These are phyloP conservation scores for Drosophila triauraria DNA, from an alignment of 1,140 invertebrate species.

Conservation along the genomic window DNA sequence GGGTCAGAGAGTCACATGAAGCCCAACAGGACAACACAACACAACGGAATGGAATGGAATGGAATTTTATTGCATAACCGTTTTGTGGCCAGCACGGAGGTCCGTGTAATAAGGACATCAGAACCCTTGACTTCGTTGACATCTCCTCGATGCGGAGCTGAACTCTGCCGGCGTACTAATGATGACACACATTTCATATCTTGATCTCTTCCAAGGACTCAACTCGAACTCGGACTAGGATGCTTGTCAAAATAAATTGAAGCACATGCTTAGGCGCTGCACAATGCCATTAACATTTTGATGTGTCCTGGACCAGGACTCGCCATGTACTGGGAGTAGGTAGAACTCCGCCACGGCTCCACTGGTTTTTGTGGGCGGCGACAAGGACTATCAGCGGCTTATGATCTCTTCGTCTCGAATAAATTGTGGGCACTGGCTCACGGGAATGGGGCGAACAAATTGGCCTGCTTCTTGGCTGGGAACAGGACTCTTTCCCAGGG, in stretches of 20 bases:
- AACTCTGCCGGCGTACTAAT: constrained; percentile 64
- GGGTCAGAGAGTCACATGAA: constrained; percentile 23
- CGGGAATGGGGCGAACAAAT: constrained; percentile 54
- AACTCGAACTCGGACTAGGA: constrained; percentile 30
- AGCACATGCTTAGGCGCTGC: constrained; percentile 78
- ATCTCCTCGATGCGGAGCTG: background rate
- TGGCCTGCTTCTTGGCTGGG: constrained; percentile 44
- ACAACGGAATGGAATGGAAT: constrained; percentile 37
- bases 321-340: constrained; percentile 1
- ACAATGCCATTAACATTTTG: constrained; percentile 67
- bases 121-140: constrained; percentile 55
- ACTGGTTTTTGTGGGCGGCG: constrained; percentile 30
- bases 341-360: constrained; percentile 5
- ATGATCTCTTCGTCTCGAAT: constrained; percentile 58
- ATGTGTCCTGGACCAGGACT: constrained; percentile 25
- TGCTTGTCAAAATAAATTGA: constrained; percentile 77
- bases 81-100: constrained; percentile 52
- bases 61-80: constrained; percentile 72
- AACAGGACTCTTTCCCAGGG: constrained; percentile 4
- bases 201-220: constrained; percentile 62
- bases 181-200: constrained; percentile 82
- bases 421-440: constrained; percentile 32
- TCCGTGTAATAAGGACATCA: constrained; percentile 64
- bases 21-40: constrained; percentile 12
- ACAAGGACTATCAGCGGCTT: constrained; percentile 65